Base-by-base conservation (phyloP, 2,888 invertebrate species). In the Acleris emargana region DNA sequence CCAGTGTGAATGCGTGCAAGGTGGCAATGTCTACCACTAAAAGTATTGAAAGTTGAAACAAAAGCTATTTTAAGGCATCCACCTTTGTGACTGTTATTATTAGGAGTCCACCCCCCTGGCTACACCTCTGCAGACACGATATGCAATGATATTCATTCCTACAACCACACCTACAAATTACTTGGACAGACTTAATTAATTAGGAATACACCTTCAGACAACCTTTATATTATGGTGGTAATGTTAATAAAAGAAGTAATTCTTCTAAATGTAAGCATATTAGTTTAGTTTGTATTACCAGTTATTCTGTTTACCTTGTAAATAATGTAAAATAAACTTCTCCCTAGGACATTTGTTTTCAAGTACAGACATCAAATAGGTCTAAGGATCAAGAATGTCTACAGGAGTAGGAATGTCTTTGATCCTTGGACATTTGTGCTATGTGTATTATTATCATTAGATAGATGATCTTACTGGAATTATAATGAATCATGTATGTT, bases 171-270 rank as follows among this genome's bases (percentile, higher is more conserved):
- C 62, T 71, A 77, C 13, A 13, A 43, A 76, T 74, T 76, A 76
- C 77, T 76, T 74, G 72, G 75, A 70, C 69, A 68, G 74, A 70
- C 75, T 73, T 67, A 66, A 50, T 70, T 67, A 32, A 32, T 32
- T 42, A 38, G 54, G 47, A 55, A 50, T 71, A 69, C 72, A 74
- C 71, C 70, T 72, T 69, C 73, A 71, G 71, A 72, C 73, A 73
- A 72, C 68, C 58, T 62, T 72, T 70, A 74, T 75, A 11, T 6
- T 13, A 13, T 4, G 22, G 51, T 57, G 28, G 17, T 51, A 42
- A 17, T 18, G 17, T 49, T 54, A 17, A 38, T 47, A 20, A 20
- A 42, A 16, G 28, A 58, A 42, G 32, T 16, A 28, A 47, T 16
- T n/a, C 18, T 25, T 6, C 22, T 16, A 49, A 54, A 58, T 58